Percentiles rank a stretch among this genome's conserved stretches.
Evolutionary conservation across 2,888 invertebrate species (phyloP).

Genomic region (Phanerotoma sp.): DNA sequence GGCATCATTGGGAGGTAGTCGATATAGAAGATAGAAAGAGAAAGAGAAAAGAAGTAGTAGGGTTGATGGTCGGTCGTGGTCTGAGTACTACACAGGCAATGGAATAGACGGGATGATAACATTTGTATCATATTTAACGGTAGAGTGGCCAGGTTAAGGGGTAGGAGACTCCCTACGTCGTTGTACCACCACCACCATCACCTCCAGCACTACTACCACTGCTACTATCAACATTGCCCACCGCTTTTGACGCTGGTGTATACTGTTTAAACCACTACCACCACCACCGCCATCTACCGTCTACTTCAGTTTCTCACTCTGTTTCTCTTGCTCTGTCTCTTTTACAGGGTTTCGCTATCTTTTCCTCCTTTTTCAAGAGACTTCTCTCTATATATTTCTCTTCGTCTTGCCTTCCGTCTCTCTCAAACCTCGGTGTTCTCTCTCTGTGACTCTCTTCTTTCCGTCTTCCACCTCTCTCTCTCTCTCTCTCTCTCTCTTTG

Average conservation of each 20-base stretch:
- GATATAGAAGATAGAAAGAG: constrained; percentile 6
- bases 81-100: constrained; percentile 34
- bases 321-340: no score
- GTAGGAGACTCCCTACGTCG: constrained; percentile 38
- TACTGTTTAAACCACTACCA: constrained; percentile 24
- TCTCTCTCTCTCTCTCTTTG: no score
- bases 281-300: neutral
- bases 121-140: constrained; percentile 54
- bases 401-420: no score
- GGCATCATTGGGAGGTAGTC: neutral
- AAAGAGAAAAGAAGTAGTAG: neutral
- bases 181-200: constrained; percentile 19
- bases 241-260: no score
- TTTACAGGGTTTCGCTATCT: no score
- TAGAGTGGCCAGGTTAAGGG: constrained; percentile 51
- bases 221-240: no score
- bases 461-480: no score
- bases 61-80: constrained; percentile 30
- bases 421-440: no score
- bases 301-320: no score
- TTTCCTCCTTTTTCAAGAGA: no score
- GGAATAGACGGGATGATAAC: constrained; percentile 54
- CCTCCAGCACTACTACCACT: neutral
- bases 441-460: no score
- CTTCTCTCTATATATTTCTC: no score